Base-by-base conservation (phyloP, 2,888 invertebrate genomes). In the Macrosiphum euphorbiae region DNA sequence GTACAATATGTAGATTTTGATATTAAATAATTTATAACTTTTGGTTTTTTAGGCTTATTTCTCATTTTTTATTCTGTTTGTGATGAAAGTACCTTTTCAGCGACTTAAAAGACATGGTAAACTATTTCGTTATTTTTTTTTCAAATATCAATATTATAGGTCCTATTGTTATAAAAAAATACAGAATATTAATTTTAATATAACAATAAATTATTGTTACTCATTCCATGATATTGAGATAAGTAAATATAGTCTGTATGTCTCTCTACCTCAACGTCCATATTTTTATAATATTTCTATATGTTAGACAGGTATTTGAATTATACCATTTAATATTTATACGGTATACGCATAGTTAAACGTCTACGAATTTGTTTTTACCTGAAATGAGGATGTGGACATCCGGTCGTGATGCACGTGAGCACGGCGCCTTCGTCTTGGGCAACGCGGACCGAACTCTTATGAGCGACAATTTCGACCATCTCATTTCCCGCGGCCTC, bases 371-470 rank as follows among this genome's bases (percentile, higher is more conserved):
- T 67, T 20, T 78, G 35, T 78, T 35, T 20, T 96, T 96, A 98
- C 98, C 97, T 97, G 96, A 97, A 97, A 96, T 97, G 97, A n/a
- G 98, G 97, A 86, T 97, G 96, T 94, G 98, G 98, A 96, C 97
- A 97, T 94, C 97, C 98, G 95, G 97, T 97, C n/a, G 98, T 97
- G 88, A 98, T 97, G 96, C 98, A 98, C 94, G 98, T 96, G 95
- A 98, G 96, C 94, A 98, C 97, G 13, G 97, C 97, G 92, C 97
- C 97, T 95, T 97, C 97, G 95, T 97, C 97, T 95, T 97, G 97
- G 91, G 97, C 97, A 90, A 97, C 97, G 95, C 97, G 97, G 58
- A 98, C 97, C 95, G 97, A 97, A 92, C 97, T 97, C 89, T 97
- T 97, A 96, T 97, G 97, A 95, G 97, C 97, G 95, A 97, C 97